Base-by-base conservation (phyloP, 2,888 invertebrate genomes). In the Sinotaia quadrata region DNA sequence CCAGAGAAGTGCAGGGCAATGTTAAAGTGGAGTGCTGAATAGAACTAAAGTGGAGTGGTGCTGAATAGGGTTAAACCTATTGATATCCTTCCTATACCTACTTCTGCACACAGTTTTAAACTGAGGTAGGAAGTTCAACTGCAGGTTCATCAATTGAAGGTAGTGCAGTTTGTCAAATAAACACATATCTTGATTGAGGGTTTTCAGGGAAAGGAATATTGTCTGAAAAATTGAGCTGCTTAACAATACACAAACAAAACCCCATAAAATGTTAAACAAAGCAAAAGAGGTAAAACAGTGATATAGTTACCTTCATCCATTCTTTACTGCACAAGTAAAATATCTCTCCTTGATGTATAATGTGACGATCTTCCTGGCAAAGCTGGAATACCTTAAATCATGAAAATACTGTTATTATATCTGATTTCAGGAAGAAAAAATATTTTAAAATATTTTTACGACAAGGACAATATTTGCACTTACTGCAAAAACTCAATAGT, bases 281-380 rank as follows among this genome's bases (percentile, higher is more conserved):
- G 18, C 5, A 49, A 49, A 12, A 24, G 1, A 18, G 5, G 2
- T 21, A 21, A 24, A 24, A 49, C 49, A 49, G n/a, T 3, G 4
- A 21, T 8, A 37, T 41, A 21, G 57, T 31, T 52, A 77, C 76
- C 78, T 84, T 82, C 15, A 74, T 69, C 85, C 85, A 85, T 51
- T 76, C 75, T 4, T 77, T 75, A 21, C 80, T 81, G 60, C 78
- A 78, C 75, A 80, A 79, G 60, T 78, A 77, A 67, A 80, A 83
- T 62, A 84, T 75, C 21, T 84, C 82, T 0, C 85, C 84, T 15
- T 82, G 79, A 75, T 82, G 85, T 67, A 87, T 81, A 47, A 87
- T 59, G 73, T 86, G 85, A 21, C 85, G 74, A n/a, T 82, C 83
- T 57, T 84, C 82, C 33, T 82, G 79, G 52, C 81, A 80, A 27